Conservation (phyloP, 2,888 invertebrate genomes). For the Neoitamus cyanurus region DNA sequence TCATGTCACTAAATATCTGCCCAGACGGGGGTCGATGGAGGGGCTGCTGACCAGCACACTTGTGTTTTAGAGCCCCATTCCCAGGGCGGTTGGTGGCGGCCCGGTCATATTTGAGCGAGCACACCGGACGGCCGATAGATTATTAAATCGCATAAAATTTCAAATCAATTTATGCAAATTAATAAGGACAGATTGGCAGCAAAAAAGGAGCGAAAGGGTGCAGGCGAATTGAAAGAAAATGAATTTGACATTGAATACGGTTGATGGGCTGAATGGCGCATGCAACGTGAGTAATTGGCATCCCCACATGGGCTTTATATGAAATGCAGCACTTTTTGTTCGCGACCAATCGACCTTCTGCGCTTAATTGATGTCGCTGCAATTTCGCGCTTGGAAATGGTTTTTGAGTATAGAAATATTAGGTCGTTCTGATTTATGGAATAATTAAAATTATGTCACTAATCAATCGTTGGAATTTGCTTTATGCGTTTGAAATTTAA, state of each 20-base stretch:
- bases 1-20: conserved; percentile 36
- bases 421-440: not conserved
- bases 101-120: not conserved
- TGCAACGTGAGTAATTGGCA: conserved; percentile 2
- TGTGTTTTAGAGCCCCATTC: not conserved
- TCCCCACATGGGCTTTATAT: not conserved
- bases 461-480: not conserved
- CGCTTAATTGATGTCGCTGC: not conserved
- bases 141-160: conserved; percentile 51
- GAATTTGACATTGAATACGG: conserved; percentile 14
- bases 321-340: not conserved
- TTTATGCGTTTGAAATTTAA: not conserved
- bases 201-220: conserved; percentile 8
- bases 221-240: conserved; percentile 10
- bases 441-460: not conserved
- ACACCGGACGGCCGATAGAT: conserved; percentile 8
- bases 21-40: not conserved
- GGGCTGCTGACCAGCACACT: not conserved
- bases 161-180: conserved; percentile 68
- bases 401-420: not conserved
- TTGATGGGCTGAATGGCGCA: conserved; percentile 5
- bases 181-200: conserved; percentile 57
- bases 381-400: not conserved
- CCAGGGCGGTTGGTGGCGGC: not conserved
- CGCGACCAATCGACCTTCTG: not conserved